phyloP scores from a whole-genome alignment of 2,797 vertebrate species.

The Chlorospingus semifuscus region DNA sequence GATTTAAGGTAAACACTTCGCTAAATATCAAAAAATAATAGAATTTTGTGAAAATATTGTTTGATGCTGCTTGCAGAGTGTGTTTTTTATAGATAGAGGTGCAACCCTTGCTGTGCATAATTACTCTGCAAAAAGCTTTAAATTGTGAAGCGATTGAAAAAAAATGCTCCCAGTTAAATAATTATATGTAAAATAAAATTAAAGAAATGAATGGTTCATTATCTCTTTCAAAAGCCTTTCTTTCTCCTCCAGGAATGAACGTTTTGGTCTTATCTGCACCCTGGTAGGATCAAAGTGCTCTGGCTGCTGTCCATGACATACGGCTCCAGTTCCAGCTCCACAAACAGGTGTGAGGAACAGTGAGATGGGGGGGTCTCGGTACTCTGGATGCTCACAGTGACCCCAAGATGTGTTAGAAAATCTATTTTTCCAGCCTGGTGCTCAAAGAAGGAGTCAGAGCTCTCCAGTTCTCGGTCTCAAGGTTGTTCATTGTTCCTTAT shows the following conservation, averaged over 20 bases:
- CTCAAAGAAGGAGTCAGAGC: too few species aligned
- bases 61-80: neutral
- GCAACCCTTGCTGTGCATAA: neutral
- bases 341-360: neutral
- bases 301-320: neutral
- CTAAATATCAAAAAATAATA: constrained; percentile 6
- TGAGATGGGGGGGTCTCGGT: neutral
- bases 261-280: neutral
- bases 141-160: neutral
- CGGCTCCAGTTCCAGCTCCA: neutral
- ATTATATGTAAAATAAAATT: neutral
- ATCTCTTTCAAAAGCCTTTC: neutral
- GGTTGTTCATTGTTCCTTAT: too few species aligned
- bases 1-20: constrained; percentile 19
- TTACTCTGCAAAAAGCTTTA: neutral
- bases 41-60: neutral
- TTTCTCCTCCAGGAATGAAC: neutral
- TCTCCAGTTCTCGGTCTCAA: too few species aligned
- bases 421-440: too few species aligned
- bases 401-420: too few species aligned
- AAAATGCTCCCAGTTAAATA: neutral
- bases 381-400: too few species aligned
- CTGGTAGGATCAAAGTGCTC: neutral
- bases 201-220: neutral
- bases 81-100: neutral